Evolutionary conservation across 2,113 vertebrate species (phyloP).

Genomic region (Cyprinus carpio): DNA sequence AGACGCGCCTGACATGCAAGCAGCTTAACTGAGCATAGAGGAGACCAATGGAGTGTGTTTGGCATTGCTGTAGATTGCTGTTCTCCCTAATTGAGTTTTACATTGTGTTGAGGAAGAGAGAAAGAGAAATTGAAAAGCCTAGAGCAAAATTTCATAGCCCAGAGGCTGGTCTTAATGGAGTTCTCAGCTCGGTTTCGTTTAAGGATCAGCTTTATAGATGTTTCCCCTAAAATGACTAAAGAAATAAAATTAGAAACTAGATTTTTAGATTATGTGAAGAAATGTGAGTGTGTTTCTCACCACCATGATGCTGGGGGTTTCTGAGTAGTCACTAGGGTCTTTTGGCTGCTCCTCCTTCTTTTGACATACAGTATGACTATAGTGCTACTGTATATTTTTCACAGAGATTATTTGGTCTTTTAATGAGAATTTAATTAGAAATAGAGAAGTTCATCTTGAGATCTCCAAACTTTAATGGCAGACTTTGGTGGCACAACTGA

Average conservation of each 20-base stretch:
- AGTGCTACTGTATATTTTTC: no score
- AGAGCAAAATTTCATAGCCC: not conserved
- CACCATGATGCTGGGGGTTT: not conserved
- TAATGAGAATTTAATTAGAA: not conserved
- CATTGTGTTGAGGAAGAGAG: not conserved
- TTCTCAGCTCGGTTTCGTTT: not conserved
- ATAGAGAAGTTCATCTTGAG: not conserved
- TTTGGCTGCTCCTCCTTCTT: no score
- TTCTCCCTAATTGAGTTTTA: slow-evolving; percentile 29
- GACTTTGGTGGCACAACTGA: not conserved
- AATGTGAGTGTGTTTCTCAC: not conserved
- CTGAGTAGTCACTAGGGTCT: no score
- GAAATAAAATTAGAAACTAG: not conserved
- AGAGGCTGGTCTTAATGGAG: not conserved
- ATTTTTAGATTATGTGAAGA: not conserved
- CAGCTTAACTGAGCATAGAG: slow-evolving; percentile 41
- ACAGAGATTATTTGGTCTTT: not conserved
- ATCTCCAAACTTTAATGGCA: not conserved
- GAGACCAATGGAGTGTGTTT: slow-evolving; percentile 28
- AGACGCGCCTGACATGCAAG: not conserved
- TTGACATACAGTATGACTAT: no score
- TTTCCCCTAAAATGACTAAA: not conserved
- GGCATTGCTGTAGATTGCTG: slow-evolving; percentile 23
- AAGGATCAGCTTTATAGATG: not conserved
- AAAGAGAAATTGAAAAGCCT: not conserved